Base-by-base conservation (phyloP, 2,888 invertebrate genomes). In the Himalopsyche japonica region DNA sequence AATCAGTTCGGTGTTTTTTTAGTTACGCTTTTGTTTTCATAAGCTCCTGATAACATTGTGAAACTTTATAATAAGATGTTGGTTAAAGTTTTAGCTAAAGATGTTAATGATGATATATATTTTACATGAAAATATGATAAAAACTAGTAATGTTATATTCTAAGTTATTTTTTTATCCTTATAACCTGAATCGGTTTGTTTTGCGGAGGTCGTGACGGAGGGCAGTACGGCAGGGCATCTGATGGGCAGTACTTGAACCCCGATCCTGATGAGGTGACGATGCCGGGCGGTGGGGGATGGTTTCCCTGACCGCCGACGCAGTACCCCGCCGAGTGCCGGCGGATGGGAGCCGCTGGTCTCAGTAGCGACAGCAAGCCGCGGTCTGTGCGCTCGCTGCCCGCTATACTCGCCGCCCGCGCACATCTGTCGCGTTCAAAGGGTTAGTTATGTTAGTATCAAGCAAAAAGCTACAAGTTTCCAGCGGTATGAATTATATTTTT, bases 211-310 rank as follows among this genome's bases (percentile, higher is more conserved):
- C 92, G 88, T 5, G 91, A 91, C 0, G 92, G 92, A 20, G 92
- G 92, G 87, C 92, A 92, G 88, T 92, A 92, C 0, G 92, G 92
- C 87, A 92, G 89, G 27, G 92, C 92, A 87, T 92, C 92, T 0
- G 92, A 92, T 1, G 92, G 92, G 87, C 92, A 92, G 89, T 92
- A 92, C 34, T 92, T 91, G 88, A 92, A 92, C 87, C 91, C 91
- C 3, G 76, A 76, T 43, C 83, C 80, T 30, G 49, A 30, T 15
- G 57, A 30, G 7, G 80, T 6, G 27, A 82, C 34, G 27, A 77
- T 24, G 27, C 82, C 37, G 6, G 84, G 78, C 78, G 81, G 85
- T 80, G 85, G 85, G 90, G 89, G 2, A 90, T 87, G 7, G 88
- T 89, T 2, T 88, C 88, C 85, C 88, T 89, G 81, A 84, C 87